Evolutionary conservation across 2,888 invertebrate species (phyloP).

Genomic region (Drosophila paranaensis): DNA sequence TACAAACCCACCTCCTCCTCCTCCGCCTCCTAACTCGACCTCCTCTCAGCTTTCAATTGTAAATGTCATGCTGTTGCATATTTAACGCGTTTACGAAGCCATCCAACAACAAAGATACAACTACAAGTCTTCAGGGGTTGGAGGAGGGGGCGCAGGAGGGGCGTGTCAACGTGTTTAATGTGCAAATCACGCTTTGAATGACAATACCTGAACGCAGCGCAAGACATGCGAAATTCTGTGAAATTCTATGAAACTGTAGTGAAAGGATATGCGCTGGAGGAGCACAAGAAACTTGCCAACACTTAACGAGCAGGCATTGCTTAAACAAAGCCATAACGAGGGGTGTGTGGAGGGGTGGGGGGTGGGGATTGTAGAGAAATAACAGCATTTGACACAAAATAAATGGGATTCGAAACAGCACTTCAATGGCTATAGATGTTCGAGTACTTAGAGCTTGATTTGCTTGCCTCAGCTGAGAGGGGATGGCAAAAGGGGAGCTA

Average conservation of each 20-base stretch:
- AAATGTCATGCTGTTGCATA: conserved; percentile 75
- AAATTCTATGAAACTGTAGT: conserved; percentile 12
- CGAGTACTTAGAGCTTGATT: neutral
- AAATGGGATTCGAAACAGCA: neutral
- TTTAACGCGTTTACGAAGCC: conserved; percentile 72
- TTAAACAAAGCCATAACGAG: neutral
- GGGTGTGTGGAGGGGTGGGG: neutral
- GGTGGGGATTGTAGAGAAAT: neutral
- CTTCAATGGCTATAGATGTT: neutral
- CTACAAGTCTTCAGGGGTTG: conserved; percentile 6
- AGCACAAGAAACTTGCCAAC: neutral
- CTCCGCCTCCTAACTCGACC: too few species aligned
- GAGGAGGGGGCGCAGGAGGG: neutral
- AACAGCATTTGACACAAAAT: neutral
- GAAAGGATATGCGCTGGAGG: conserved; percentile 1
- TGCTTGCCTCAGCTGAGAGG: neutral
- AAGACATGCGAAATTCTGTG: conserved; percentile 17
- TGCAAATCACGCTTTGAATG: conserved; percentile 52
- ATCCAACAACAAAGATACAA: conserved; percentile 51
- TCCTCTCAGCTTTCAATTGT: conserved; percentile 19
- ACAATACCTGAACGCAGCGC: conserved; percentile 20
- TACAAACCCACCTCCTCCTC: neutral
- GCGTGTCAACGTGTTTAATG: conserved; percentile 17
- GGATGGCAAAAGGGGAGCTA: rapidly evolving
- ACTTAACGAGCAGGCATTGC: neutral